Evolutionary conservation across 2,113 vertebrate species (phyloP), one percentile per base, ranked within the genome.

Genomic region (Uria aalge): DNA sequence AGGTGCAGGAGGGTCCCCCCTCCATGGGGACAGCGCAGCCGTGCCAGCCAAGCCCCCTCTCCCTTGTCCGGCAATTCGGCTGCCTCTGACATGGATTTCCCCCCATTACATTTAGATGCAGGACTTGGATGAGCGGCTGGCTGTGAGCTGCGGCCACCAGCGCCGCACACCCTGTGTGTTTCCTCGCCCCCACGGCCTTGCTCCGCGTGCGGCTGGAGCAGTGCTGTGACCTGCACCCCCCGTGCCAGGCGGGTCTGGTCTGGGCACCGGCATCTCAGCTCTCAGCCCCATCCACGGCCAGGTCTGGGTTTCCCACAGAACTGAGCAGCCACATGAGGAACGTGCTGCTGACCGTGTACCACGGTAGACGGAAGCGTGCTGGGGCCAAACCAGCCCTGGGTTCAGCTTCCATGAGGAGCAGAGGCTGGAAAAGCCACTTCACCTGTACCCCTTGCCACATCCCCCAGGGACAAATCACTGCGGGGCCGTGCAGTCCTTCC

Each of bases 41-140:
- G 2, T 66, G 90, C 62, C 23, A 29, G 45, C 22, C 47, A 0
- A 13, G 16, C 22, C 59, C 50, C 1, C 2, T 3, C 41, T 60
- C 29, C 18, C 20, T 75, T 22, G 36, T 1, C 6, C 66, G 9
- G 55, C 1, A 0, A 7, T 53, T 27, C 8, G 4, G 11, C 83
- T 15, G 34, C 6, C 21, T 84, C 62, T 17, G 8, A 0, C 26
- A 4, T 0, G 2, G 43, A 52, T 79, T 45, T 83, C 23, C 45
- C 52, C 71, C 48, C 2, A 1, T 22, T 43, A 6, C 27, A 1
- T 52, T 43, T 14, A 5, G 52, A 6, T 0, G 0, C 36, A 11
- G 45, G 71, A 55, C 53, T 55, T 4, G 11, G 71, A 45, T 13
- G 8, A 34, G 76, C 2, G 2, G 55, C 47, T 40, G 92, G 84